Evolutionary conservation across 2,888 invertebrate genomes (phyloP).

Genomic region (Anodontia alba): DNA sequence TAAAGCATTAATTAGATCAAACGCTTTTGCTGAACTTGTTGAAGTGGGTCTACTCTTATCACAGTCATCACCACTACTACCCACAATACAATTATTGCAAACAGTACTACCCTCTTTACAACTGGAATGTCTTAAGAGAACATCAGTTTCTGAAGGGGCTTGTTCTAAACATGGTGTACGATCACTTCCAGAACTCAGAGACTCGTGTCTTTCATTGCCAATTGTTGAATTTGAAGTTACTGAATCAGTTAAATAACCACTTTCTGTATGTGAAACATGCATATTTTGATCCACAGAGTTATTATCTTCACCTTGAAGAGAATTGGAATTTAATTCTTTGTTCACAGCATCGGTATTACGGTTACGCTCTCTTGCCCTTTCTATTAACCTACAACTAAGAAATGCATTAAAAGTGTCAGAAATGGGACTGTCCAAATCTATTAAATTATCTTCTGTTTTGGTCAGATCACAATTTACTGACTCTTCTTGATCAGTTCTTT

Average conservation of each 20-base stretch:
- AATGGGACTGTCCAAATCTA: not conserved
- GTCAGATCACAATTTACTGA: not conserved
- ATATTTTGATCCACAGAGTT: slow-evolving; percentile 18
- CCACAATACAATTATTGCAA: not conserved
- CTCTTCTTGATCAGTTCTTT: not conserved
- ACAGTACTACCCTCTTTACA: not conserved
- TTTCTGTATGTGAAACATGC: slow-evolving; percentile 52
- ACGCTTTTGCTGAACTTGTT: slow-evolving; percentile 10
- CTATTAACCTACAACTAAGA: slow-evolving; percentile 3
- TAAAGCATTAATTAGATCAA: slow-evolving; percentile 1
- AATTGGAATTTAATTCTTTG: not conserved
- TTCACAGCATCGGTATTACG: not conserved
- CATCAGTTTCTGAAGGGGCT: slow-evolving; percentile 27
- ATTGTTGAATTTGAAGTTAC: slow-evolving; percentile 32
- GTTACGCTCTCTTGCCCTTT: not conserved
- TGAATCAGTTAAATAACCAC: slow-evolving; percentile 62
- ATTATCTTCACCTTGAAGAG: not conserved
- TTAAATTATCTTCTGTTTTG: slow-evolving; percentile 4
- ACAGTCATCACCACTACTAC: not conserved
- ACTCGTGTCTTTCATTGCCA: slow-evolving; percentile 31
- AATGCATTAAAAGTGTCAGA: slow-evolving; percentile 10
- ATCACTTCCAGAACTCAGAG: slow-evolving; percentile 42
- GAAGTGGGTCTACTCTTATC: not conserved
- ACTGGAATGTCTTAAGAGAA: not conserved
- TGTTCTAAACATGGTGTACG: slow-evolving; percentile 47